Evolutionary conservation across 2,797 vertebrate species (phyloP), one percentile per base, ranked within the genome.

Genomic region (Arnoldichthys spilopterus): DNA sequence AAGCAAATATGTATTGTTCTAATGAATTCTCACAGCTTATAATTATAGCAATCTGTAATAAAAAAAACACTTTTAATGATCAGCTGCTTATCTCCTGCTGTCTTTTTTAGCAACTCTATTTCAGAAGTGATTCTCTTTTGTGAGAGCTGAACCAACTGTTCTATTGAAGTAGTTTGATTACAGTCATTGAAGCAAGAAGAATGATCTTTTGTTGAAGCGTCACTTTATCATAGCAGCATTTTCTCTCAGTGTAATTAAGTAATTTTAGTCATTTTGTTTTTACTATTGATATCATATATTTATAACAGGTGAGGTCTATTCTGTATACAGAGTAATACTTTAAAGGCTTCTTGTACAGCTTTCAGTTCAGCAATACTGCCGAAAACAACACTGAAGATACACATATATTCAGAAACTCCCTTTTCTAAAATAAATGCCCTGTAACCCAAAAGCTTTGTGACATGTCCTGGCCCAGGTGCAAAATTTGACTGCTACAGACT

Each of bases 271-370:
- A 73, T 6, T 32, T 8, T 9, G 47, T 1, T 18, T 13, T 9
- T 18, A 24, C 30, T 51, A 15, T 20, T 47, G 12, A 54, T 37
- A 28, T 53, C 7, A 28, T 30, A 22, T 30, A 24, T 58, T 26
- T 30, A 28, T 68, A 47, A 59, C 64, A 12, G 63, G 37, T 68
- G 26, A 26, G 49, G 32, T 20, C 15, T n/a, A 16, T 20, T 7
- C 6, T 20, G 18, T 72, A 22, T 49, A 32, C 30, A 63, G 28
- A 40, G 62, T 68, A 71, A 54, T 63, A 68, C 26, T 7, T 2
- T 45, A 12, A 43, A 15, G 76, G 28, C 9, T 67, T 76, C 64
- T 53, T 59, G 64, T 76, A 24, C 63, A 68, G 63, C 15, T 76
- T 76, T 58, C 51, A 24, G 49, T 58, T 68, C 51, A 70, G 24